These are phyloP conservation scores for Ephialtes manifestator DNA, from an alignment of 2,888 invertebrate genomes.

Conservation along the genomic window DNA sequence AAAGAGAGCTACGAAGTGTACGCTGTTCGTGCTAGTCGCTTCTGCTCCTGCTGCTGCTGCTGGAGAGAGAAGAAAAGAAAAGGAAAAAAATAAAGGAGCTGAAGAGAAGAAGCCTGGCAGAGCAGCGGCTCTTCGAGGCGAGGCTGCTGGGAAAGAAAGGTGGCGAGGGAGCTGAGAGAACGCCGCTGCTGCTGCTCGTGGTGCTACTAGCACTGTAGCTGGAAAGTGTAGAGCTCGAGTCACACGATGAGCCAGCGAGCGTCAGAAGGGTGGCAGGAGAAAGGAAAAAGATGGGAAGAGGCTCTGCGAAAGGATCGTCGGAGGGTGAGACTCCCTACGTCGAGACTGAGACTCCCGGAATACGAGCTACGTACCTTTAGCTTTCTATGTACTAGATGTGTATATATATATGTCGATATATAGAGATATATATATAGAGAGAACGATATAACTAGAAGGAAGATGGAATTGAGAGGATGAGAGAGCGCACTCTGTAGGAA, in stretches of 20 bases:
- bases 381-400: conserved; percentile 1
- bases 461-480: conserved; percentile 34
- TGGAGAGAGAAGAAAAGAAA: conserved; percentile 25
- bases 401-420: too few relatives aligned
- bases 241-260: conserved; percentile 41
- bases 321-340: conserved; percentile 55
- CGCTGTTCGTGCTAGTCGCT: conserved; percentile 5
- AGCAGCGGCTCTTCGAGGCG: conserved; percentile 49
- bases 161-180: conserved; percentile 64
- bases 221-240: conserved; percentile 41
- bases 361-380: conserved; percentile 27
- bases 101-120: conserved; percentile 40
- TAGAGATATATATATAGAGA: background rate
- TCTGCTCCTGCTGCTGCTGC: background rate
- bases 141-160: conserved; percentile 58
- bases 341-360: conserved; percentile 37
- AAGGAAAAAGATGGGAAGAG: conserved; percentile 8
- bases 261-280: conserved; percentile 26
- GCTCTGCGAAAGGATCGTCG: conserved; percentile 35
- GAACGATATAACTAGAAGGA: conserved; percentile 30
- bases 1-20: conserved; percentile 28
- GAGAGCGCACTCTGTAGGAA: conserved; percentile 7
- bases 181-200: conserved; percentile 20
- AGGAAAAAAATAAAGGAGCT: conserved; percentile 45
- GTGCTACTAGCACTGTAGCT: conserved; percentile 38